Percentiles rank a stretch among this genome's conserved stretches.
Evolutionary conservation across 2,113 vertebrate genomes (phyloP).

Genomic region (Ia io): DNA sequence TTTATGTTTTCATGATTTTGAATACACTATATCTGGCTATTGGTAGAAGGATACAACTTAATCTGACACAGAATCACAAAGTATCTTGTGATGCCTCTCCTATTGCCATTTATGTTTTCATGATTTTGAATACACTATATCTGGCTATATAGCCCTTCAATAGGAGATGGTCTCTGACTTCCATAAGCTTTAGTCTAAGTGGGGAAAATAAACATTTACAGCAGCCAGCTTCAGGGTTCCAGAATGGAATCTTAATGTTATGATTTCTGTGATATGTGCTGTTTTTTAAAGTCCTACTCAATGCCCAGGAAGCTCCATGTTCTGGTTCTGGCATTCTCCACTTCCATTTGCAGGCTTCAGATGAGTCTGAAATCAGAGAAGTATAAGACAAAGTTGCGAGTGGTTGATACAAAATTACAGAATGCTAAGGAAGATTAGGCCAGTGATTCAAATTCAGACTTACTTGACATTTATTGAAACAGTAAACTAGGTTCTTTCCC

Average conservation of each 20-base stretch:
- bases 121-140: slow-evolving; percentile 12
- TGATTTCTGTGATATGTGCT: background rate
- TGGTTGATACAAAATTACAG: slow-evolving; percentile 12
- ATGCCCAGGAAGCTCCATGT: background rate
- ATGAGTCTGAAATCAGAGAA: background rate
- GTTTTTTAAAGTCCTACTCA: background rate
- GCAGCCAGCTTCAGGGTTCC: background rate
- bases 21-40: no score
- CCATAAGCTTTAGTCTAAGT: background rate
- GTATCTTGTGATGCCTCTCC: background rate
- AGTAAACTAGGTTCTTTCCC: background rate
- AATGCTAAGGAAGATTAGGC: slow-evolving; percentile 5
- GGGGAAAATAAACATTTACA: background rate
- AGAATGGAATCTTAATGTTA: background rate
- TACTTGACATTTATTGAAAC: background rate
- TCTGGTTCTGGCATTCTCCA: background rate
- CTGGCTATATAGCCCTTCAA: no score
- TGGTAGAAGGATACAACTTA: background rate
- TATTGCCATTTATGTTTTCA: background rate
- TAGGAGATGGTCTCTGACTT: background rate
- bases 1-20: slow-evolving; percentile 24
- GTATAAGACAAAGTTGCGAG: background rate
- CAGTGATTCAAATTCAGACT: slow-evolving; percentile 6
- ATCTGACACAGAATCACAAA: background rate
- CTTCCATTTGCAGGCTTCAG: background rate